Conservation (phyloP, 2,797 vertebrate species). For the Anableps anableps region DNA sequence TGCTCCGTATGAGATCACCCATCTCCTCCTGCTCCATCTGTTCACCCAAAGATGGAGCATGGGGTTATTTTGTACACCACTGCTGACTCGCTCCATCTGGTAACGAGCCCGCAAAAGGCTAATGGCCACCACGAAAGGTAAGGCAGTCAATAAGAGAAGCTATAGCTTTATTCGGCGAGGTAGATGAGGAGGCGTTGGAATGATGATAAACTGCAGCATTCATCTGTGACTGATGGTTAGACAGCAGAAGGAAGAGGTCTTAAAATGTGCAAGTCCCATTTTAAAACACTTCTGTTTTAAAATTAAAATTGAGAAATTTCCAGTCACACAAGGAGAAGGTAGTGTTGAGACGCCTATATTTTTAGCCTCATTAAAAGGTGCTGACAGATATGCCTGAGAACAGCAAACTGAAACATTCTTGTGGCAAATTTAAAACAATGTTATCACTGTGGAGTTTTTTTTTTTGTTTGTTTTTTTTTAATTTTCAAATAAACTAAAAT, state of each 20-base stretch:
- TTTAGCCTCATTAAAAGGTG: constrained; percentile 37
- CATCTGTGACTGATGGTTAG: neutral
- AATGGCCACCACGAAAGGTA: constrained; percentile 45
- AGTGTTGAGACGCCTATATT: constrained; percentile 31
- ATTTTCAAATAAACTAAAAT: constrained; percentile 8
- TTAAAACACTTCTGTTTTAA: constrained; percentile 15
- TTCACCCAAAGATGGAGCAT: constrained; percentile 36
- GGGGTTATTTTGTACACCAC: constrained; percentile 33
- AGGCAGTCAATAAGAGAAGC: constrained; percentile 49
- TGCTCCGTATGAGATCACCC: constrained; percentile 38
- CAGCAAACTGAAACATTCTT: constrained; percentile 16
- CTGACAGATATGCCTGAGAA: constrained; percentile 2
- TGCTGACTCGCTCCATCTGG: constrained; percentile 60
- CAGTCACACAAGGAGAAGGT: constrained; percentile 7
- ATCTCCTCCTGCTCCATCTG: constrained; percentile 66
- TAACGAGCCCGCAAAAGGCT: constrained; percentile 54
- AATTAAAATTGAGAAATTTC: constrained; percentile 4
- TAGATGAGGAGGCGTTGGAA: constrained; percentile 40
- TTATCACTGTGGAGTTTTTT: neutral
- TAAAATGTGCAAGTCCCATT: neutral
- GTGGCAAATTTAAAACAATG: neutral
- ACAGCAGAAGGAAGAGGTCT: neutral
- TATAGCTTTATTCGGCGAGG: constrained; percentile 10
- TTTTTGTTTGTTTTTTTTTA: no score
- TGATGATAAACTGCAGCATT: constrained; percentile 21